phyloP scores from a whole-genome alignment of 2,888 invertebrate species.

The Acrobasis consociella region DNA sequence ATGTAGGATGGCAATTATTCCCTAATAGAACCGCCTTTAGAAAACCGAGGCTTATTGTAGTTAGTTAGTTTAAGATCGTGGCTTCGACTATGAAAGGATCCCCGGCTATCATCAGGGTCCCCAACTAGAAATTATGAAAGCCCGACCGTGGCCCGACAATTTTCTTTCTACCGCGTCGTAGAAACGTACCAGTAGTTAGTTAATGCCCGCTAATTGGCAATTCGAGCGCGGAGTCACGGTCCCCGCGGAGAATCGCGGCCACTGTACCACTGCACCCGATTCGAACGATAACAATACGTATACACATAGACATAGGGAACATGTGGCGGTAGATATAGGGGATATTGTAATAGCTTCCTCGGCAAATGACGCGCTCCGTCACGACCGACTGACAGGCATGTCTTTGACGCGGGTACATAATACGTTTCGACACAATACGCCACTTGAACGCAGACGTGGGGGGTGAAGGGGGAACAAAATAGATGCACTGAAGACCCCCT shows the following conservation, averaged over 20 bases:
- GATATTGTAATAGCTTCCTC: slow-evolving; percentile 39
- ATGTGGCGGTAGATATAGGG: slow-evolving; percentile 16
- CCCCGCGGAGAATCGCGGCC: slow-evolving; percentile 29
- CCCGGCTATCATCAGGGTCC: not conserved
- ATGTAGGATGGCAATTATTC: not conserved
- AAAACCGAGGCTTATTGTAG: not conserved
- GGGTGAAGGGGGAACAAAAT: slow-evolving; percentile 15
- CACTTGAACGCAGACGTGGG: slow-evolving; percentile 12
- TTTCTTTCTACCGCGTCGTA: slow-evolving; percentile 40
- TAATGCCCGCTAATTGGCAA: slow-evolving; percentile 55
- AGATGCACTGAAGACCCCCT: slow-evolving; percentile 17
- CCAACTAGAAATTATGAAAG: slow-evolving; percentile 10
- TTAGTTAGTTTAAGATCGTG: not conserved
- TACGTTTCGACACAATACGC: slow-evolving; percentile 28
- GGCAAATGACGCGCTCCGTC: slow-evolving; percentile 42
- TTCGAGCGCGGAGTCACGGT: slow-evolving; percentile 53
- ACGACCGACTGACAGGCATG: slow-evolving; percentile 40
- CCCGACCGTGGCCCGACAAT: slow-evolving; percentile 10
- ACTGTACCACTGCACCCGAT: not conserved
- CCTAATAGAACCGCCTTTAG: not conserved
- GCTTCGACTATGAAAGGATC: not conserved
- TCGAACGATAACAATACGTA: slow-evolving; percentile 27
- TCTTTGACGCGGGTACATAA: slow-evolving; percentile 27
- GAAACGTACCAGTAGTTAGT: slow-evolving; percentile 47
- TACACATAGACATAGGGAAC: not conserved